Evolutionary conservation across 2,888 invertebrate genomes (phyloP), one percentile per base, ranked within the genome.

Genomic region (Apodemia zela): DNA sequence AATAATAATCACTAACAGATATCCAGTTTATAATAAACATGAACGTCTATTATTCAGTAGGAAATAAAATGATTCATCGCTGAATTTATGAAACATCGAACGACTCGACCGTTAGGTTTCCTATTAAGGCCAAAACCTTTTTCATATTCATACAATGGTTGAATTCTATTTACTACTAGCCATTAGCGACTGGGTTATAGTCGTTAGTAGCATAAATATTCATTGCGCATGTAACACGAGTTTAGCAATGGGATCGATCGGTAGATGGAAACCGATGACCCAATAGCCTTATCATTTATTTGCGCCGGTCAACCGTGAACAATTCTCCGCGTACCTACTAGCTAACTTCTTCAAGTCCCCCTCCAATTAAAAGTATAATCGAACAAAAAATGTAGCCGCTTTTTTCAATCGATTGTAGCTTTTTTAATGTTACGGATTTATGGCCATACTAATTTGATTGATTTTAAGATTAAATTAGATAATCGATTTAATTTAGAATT

Each of bases 121-220:
- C 51, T 51, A 51, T 51, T 51, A n/a, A 18, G 51, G 51, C 51
- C 21, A 51, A 51, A 51, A 51, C 51, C 51, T 51, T 51, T 51
- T 51, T 51, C 51, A 51, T 51, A 51, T 51, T 51, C 18, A 51
- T 51, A 51, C 51, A 51, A 21, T 51, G 21, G 51, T 51, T 51
- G 51, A 51, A 51, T 51, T 51, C 51, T 51, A 51, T 51, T 51
- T 21, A 21, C 38, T 38, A 38, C 21, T 45, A 42, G 21, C 58
- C 59, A 60, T 57, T 42, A 75, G 74, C 72, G 74, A 75, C 71
- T 18, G 21, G 21, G 81, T 84, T 78, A 80, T 79, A 82, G 78
- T 77, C 81, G 82, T 82, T 85, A 79, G 73, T 76, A 76, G 77
- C 78, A 81, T 87, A 85, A 87, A 87, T 87, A 87, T 87, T 85